These are phyloP conservation scores for Corapipo altera DNA, from an alignment of 2,113 vertebrate genomes.

Conservation along the genomic window DNA sequence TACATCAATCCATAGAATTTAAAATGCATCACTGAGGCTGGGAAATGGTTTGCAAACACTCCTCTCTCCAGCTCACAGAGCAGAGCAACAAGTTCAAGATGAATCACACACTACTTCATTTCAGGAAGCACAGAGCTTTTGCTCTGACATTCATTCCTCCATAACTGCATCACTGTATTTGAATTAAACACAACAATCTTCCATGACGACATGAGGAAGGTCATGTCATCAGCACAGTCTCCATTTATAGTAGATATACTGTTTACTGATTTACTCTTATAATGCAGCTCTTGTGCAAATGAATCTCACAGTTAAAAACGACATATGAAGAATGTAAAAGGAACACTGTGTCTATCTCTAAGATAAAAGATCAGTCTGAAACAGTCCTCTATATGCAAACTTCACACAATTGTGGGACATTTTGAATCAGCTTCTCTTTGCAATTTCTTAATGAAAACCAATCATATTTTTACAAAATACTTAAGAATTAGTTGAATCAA, in stretches of 20 bases:
- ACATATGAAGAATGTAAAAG: not conserved
- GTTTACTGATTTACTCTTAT: not conserved
- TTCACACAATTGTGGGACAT: not conserved
- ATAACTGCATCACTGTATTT: not conserved
- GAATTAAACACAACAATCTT: not conserved
- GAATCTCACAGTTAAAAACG: not conserved
- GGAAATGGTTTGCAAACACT: not conserved
- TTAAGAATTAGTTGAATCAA: not conserved
- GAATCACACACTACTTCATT: not conserved
- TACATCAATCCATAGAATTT: not conserved
- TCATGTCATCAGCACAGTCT: not conserved
- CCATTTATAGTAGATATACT: not conserved
- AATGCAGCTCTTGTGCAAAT: not conserved
- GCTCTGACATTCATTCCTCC: not conserved
- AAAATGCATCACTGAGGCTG: not conserved
- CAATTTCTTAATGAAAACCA: not conserved
- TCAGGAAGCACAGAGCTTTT: not conserved
- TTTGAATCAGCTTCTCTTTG: not conserved
- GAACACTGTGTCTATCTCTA: not conserved
- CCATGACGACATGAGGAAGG: not conserved
- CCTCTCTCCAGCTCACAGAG: not conserved
- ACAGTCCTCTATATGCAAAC: not conserved
- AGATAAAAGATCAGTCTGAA: not conserved
- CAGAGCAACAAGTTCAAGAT: not conserved
- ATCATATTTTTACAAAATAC: not conserved